phyloP scores from a whole-genome alignment of 2,888 invertebrate genomes.

The Tetheella fluctuosa region DNA sequence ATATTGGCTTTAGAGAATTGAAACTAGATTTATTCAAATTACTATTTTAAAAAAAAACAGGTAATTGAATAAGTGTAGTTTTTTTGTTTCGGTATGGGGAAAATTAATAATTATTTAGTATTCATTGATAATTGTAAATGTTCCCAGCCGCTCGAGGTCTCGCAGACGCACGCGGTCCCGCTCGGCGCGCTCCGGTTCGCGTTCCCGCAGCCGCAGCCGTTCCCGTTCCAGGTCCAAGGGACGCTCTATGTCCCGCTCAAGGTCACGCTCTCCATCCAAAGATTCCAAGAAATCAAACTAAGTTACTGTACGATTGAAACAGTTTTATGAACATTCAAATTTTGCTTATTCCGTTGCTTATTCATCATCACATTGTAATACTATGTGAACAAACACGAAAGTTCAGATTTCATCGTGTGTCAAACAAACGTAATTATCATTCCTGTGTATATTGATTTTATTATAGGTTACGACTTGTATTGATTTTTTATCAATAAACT shows the following conservation, averaged over 20 bases:
- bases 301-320: slow-evolving; percentile 23
- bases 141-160: slow-evolving; percentile 85
- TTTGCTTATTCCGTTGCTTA: slow-evolving; percentile 31
- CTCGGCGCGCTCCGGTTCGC: slow-evolving; percentile 79
- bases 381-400: slow-evolving; percentile 27
- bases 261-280: slow-evolving; percentile 79
- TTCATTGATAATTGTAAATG: slow-evolving; percentile 14
- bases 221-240: slow-evolving; percentile 82
- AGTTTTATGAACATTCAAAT: slow-evolving; percentile 32
- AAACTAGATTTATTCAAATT: not conserved
- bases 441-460: slow-evolving; percentile 62
- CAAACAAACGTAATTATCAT: slow-evolving; percentile 56
- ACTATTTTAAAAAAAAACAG: not conserved
- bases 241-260: slow-evolving; percentile 77
- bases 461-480: slow-evolving; percentile 57
- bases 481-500: slow-evolving; percentile 67
- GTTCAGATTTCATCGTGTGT: slow-evolving; percentile 35
- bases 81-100: not conserved
- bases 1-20: too few species aligned
- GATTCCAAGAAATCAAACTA: slow-evolving; percentile 80
- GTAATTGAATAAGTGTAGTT: not conserved
- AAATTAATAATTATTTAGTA: slow-evolving; percentile 27
- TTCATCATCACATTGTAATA: slow-evolving; percentile 23
- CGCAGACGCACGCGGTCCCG: slow-evolving; percentile 86
- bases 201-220: slow-evolving; percentile 74